Conservation (phyloP, 2,888 invertebrate genomes). For the Lordiphosa andalusiaca region DNA sequence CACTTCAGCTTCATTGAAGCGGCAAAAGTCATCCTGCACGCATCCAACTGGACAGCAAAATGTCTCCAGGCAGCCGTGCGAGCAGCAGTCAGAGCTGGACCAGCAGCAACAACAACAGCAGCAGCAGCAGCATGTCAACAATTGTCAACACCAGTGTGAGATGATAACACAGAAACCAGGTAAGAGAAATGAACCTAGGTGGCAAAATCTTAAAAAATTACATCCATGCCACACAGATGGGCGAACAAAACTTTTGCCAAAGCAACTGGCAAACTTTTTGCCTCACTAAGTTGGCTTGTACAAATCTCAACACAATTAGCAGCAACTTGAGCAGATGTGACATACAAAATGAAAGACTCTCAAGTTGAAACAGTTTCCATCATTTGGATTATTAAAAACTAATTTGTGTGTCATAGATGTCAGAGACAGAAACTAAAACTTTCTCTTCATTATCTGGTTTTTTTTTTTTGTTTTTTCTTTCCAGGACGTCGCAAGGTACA, state of each 20-base stretch:
- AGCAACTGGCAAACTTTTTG: not conserved
- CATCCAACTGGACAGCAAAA: slow-evolving; percentile 74
- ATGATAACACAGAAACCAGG: slow-evolving; percentile 73
- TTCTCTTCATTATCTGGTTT: not conserved
- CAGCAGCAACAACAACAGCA: slow-evolving; percentile 21
- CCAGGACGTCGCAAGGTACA: slow-evolving; percentile 78
- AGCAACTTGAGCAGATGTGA: not conserved
- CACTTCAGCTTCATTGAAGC: slow-evolving; percentile 67
- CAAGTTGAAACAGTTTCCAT: no score
- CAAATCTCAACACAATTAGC: slow-evolving; percentile 40
- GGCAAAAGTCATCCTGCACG: slow-evolving; percentile 71
- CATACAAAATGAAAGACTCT: slow-evolving; percentile 12
- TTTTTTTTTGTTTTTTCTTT: slow-evolving; percentile 15
- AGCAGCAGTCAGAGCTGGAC: slow-evolving; percentile 19
- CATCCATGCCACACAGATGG: slow-evolving; percentile 1
- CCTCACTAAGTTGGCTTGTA: slow-evolving; percentile 13
- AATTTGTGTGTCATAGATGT: no score
- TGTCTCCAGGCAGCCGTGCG: slow-evolving; percentile 28
- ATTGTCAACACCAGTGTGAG: slow-evolving; percentile 53
- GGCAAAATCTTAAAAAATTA: no score
- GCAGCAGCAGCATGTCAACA: slow-evolving; percentile 34
- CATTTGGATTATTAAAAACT: no score
- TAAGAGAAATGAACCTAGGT: slow-evolving; percentile 38
- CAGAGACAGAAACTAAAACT: not conserved
- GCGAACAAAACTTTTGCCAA: slow-evolving; percentile 13